These are phyloP conservation scores for Hedya salicella DNA, from an alignment of 2,888 invertebrate species.

Conservation along the genomic window DNA sequence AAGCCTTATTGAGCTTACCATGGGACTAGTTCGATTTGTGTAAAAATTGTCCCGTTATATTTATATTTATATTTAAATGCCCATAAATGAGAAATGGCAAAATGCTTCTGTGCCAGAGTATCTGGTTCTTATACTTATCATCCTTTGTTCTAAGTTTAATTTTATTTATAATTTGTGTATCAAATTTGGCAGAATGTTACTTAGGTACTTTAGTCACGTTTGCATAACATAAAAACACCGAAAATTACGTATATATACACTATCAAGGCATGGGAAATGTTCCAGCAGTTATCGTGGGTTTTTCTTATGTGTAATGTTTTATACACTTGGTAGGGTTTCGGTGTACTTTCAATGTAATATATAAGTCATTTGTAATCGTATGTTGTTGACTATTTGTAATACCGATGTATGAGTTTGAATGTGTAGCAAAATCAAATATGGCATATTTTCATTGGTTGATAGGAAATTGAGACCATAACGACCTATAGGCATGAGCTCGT, in stretches of 20 bases:
- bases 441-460: not conserved
- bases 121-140: not conserved
- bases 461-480: not conserved
- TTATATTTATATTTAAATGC: too few species aligned
- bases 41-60: too few species aligned
- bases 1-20: too few species aligned
- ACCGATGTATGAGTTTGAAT: slow-evolving; percentile 34
- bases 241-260: not conserved
- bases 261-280: not conserved
- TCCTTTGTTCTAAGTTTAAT: not conserved
- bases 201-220: not conserved
- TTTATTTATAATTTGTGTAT: not conserved
- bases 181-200: not conserved
- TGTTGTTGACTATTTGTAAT: slow-evolving; percentile 40
- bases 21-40: too few species aligned
- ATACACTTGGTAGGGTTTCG: slow-evolving; percentile 7
- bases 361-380: slow-evolving; percentile 17
- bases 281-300: not conserved
- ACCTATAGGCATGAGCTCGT: not conserved
- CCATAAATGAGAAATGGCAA: not conserved
- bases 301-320: not conserved
- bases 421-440: slow-evolving; percentile 26
- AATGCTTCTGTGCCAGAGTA: not conserved
- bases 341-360: slow-evolving; percentile 6
- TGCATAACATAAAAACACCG: not conserved